These are phyloP conservation scores for Grus americana DNA, from an alignment of 2,113 vertebrate genomes.

Conservation along the genomic window DNA sequence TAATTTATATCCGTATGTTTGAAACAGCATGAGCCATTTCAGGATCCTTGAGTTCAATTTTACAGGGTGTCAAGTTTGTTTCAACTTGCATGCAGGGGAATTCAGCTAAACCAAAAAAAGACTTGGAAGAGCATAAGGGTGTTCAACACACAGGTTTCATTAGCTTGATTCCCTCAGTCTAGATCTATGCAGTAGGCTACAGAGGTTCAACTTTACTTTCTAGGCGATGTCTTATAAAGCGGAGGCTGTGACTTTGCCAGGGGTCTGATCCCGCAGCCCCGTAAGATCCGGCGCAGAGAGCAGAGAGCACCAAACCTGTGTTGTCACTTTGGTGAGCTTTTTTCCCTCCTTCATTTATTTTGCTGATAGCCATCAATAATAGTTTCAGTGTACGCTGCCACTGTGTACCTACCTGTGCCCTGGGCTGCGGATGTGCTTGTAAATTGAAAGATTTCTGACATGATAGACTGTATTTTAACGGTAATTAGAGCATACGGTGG, in stretches of 20 bases:
- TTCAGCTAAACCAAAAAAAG: background rate
- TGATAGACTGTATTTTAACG: slow-evolving; percentile 38
- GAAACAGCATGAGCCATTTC: background rate
- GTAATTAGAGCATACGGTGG: slow-evolving; percentile 56
- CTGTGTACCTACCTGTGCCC: background rate
- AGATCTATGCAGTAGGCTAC: background rate
- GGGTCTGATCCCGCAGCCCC: background rate
- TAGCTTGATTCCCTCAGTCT: background rate
- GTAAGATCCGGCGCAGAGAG: background rate
- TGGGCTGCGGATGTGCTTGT: background rate
- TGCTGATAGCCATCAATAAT: background rate
- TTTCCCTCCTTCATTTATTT: background rate
- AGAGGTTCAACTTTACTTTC: background rate
- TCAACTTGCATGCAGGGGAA: background rate
- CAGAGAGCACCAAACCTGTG: background rate
- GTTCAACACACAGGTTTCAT: background rate
- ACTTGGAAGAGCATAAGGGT: background rate
- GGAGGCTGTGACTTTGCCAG: background rate
- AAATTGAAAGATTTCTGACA: slow-evolving; percentile 10
- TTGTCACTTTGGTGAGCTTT: background rate
- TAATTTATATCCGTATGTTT: background rate
- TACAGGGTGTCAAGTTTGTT: background rate
- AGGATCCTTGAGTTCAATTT: background rate
- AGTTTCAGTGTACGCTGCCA: background rate
- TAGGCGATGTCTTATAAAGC: background rate